Conservation (phyloP, 2,797 vertebrate genomes). For the Acanthopagrus latus region DNA sequence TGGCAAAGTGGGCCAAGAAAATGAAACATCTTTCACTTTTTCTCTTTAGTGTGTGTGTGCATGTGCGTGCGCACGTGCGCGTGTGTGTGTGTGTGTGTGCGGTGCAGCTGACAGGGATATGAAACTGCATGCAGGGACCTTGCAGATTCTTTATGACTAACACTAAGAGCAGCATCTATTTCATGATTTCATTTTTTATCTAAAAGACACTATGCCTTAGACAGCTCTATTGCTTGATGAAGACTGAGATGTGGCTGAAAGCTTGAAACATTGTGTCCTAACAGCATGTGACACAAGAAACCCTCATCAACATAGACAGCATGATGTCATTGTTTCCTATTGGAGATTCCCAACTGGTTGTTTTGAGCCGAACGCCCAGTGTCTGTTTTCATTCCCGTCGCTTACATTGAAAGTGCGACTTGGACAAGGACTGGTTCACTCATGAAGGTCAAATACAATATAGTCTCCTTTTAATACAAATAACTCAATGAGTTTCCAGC, state of each 20-base stretch:
- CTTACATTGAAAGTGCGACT: no score
- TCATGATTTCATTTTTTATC: not conserved
- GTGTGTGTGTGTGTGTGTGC: slow-evolving; percentile 4
- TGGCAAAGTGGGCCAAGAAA: slow-evolving; percentile 58
- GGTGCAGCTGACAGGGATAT: not conserved
- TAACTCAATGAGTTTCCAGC: no score
- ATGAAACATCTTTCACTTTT: slow-evolving; percentile 43
- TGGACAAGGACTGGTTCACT: no score
- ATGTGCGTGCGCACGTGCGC: not conserved
- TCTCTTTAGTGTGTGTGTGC: not conserved
- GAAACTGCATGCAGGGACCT: not conserved
- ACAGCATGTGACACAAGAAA: no score
- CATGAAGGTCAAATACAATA: no score
- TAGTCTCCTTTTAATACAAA: no score
- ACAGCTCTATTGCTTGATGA: not conserved
- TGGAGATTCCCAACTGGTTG: no score
- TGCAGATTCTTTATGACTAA: not conserved
- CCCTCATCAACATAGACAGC: no score
- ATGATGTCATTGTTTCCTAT: no score
- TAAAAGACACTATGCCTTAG: not conserved
- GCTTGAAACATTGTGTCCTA: no score
- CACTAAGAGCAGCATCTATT: not conserved
- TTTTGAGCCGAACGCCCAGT: no score
- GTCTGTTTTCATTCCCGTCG: no score
- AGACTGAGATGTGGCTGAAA: not conserved